phyloP scores from a whole-genome alignment of 2,113 vertebrate species.

The Riparia riparia region DNA sequence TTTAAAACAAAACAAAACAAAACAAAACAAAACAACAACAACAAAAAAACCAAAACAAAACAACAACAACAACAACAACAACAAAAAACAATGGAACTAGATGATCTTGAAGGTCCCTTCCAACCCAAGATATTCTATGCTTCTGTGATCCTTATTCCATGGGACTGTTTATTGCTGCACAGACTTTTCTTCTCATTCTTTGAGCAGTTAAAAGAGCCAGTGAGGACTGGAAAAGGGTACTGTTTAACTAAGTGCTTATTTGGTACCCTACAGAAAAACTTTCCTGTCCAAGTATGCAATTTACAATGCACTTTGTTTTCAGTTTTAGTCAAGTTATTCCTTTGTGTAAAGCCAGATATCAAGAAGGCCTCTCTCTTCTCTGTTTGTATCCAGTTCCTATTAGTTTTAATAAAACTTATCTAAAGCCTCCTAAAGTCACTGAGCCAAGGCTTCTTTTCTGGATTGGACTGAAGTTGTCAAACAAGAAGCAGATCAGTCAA shows the following conservation, averaged over 20 bases:
- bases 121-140: background rate
- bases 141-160: background rate
- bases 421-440: background rate
- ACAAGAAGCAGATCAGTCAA: background rate
- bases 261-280: background rate
- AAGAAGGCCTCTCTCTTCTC: background rate
- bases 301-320: background rate
- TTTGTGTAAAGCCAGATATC: background rate
- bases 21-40: too few relatives aligned
- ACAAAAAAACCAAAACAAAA: too few relatives aligned
- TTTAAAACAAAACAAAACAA: background rate
- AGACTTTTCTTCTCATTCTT: background rate
- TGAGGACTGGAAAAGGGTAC: background rate
- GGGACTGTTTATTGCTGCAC: background rate
- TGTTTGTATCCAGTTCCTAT: background rate
- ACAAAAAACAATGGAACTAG: background rate
- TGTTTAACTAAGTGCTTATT: background rate
- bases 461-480: background rate
- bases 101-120: background rate
- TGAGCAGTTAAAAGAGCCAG: background rate
- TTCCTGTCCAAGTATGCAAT: background rate
- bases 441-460: background rate
- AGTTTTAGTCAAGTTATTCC: background rate
- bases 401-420: background rate
- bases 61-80: background rate